Percentiles rank a stretch among this genome's conserved stretches.
phyloP scores from a whole-genome alignment of 2,113 vertebrate genomes.

The Poeciliopsis retropinna region DNA sequence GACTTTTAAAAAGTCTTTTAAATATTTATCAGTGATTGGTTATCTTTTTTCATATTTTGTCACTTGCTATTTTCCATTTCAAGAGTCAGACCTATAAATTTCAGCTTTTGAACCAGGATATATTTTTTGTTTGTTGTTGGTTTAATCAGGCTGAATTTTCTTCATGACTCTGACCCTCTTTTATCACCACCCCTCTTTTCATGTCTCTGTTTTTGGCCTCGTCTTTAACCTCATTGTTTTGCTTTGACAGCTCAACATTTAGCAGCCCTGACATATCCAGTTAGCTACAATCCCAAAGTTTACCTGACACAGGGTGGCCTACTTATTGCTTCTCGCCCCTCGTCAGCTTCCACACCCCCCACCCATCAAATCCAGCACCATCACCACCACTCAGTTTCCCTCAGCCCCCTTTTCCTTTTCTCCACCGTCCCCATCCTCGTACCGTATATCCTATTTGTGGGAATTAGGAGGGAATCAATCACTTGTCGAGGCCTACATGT shows the following conservation, averaged over 20 bases:
- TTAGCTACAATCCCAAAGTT: constrained; percentile 85
- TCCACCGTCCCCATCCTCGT: constrained; percentile 50
- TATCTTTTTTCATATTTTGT: neutral
- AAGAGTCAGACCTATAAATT: neutral
- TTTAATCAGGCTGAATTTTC: neutral
- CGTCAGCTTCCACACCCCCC: constrained; percentile 55
- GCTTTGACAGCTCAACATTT: constrained; percentile 72
- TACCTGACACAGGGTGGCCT: constrained; percentile 89
- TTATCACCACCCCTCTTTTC: neutral
- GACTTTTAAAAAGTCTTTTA: neutral
- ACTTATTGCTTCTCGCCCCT: constrained; percentile 83
- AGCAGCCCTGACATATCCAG: constrained; percentile 83
- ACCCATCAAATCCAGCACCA: constrained; percentile 19
- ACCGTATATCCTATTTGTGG: constrained; percentile 85
- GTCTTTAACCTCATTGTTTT: constrained; percentile 67
- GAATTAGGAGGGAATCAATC: constrained; percentile 88
- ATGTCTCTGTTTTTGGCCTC: constrained; percentile 52
- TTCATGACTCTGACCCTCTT: neutral
- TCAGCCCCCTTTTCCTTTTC: constrained; percentile 63
- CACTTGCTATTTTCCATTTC: neutral
- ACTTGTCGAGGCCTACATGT: constrained; percentile 77
- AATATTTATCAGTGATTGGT: neutral
- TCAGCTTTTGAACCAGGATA: neutral
- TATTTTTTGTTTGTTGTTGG: neutral
- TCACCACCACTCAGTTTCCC: constrained; percentile 45